Evolutionary conservation across 2,113 vertebrate species (phyloP), one percentile per base, ranked within the genome.

Genomic region (Gavialis gangeticus): DNA sequence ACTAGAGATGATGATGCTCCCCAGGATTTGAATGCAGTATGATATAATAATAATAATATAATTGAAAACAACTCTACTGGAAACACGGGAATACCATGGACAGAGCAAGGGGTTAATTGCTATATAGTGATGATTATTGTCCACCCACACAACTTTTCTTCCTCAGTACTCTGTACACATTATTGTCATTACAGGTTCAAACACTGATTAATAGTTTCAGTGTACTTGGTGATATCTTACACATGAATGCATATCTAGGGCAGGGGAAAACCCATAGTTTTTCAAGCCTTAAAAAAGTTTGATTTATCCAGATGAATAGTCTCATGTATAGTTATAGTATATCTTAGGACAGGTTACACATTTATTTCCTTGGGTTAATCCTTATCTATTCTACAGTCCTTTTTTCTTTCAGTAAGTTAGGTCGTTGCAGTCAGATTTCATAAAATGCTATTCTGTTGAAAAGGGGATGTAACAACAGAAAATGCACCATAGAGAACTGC

Each of bases 241-340:
- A 98, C 94, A 92, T 81, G 96, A 97, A 92, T 98, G 98, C 92
- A 62, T 98, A 98, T 98, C 97, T 97, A 98, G 98, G 98, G 97
- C 97, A 98, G 84, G 89, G 95, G 97, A 85, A 97, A 98, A 95
- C 94, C 96, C 91, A 91, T 95, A 97, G 82, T 98, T 97, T 75
- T 71, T n/a, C 27, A 94, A 84, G 63, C 27, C 12, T 9, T 88
- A 71, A 88, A 95, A 76, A 87, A 85, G 78, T 84, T 28, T 85
- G 88, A 76, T 96, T 80, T 94, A 91, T 63, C 15, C 25, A 76
- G 54, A 75, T 0, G 0, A 27, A 84, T 90, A 82, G 69, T 87
- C 62, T 78, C 19, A n/a, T 21, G 9, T 3, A 1, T 56, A 91
- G 84, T 75, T 91, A 18, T 19, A 79, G 56, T 66, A 78, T 0